Conservation (phyloP, 2,888 invertebrate species). For the Teleogryllus oceanicus region DNA sequence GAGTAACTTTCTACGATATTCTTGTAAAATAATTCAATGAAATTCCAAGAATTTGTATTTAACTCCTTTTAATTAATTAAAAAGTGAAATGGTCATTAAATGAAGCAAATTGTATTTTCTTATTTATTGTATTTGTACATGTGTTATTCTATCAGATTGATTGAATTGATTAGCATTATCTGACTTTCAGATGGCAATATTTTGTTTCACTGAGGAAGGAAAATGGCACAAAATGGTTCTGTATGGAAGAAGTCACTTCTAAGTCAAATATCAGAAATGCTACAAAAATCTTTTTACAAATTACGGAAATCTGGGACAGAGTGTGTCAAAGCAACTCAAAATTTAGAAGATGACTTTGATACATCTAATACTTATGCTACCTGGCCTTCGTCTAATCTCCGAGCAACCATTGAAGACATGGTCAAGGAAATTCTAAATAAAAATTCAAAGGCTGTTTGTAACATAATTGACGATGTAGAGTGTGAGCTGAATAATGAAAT, state of each 20-base stretch:
- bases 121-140: too few relatives aligned
- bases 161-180: too few relatives aligned
- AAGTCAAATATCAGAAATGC: not conserved
- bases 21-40: too few relatives aligned
- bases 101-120: too few relatives aligned
- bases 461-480: not conserved
- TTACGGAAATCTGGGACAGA: not conserved
- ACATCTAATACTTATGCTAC: not conserved
- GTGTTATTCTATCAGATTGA: too few relatives aligned
- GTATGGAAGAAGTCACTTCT: not conserved
- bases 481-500: not conserved
- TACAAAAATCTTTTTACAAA: not conserved
- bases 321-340: not conserved
- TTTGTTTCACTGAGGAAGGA: not conserved
- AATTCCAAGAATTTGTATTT: too few relatives aligned
- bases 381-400: not conserved
- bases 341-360: too few relatives aligned
- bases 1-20: too few relatives aligned
- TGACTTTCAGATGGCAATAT: too few relatives aligned
- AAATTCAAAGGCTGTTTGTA: not conserved
- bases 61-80: too few relatives aligned
- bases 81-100: too few relatives aligned
- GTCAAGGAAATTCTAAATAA: not conserved
- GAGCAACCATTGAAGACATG: not conserved
- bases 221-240: not conserved